phyloP scores from a whole-genome alignment of 2,888 invertebrate species.

The Meteorus colon region DNA sequence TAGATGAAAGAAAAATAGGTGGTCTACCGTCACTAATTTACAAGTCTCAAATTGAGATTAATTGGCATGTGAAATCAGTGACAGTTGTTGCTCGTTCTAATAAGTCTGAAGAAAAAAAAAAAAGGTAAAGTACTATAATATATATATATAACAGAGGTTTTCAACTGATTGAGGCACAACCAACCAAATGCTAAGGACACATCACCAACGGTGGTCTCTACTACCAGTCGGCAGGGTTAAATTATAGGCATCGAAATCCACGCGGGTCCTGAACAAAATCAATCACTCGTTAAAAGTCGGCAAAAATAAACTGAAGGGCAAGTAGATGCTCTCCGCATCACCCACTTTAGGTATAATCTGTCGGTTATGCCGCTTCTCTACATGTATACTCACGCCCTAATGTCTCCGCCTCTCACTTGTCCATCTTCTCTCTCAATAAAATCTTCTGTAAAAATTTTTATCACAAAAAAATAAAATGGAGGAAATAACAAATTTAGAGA shows the following conservation, averaged over 20 bases:
- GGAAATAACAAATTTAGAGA: not conserved
- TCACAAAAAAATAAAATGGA: not conserved
- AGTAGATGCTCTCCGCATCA: not conserved
- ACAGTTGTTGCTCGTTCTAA: slow-evolving; percentile 30
- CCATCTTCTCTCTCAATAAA: not conserved
- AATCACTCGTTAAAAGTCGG: slow-evolving; percentile 47
- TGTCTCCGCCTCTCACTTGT: slow-evolving; percentile 8
- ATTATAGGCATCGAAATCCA: slow-evolving; percentile 42
- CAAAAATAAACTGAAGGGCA: slow-evolving; percentile 29
- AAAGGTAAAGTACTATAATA: slow-evolving; percentile 28
- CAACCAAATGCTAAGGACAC: slow-evolving; percentile 14
- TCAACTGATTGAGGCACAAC: slow-evolving; percentile 9
- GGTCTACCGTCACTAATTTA: slow-evolving; percentile 41
- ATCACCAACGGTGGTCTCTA: slow-evolving; percentile 41
- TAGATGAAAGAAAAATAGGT: slow-evolving; percentile 29
- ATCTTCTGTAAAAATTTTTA: not conserved
- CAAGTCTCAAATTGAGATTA: slow-evolving; percentile 42
- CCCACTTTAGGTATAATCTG: slow-evolving; percentile 32
- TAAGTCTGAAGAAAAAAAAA: not conserved
- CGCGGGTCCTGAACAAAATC: slow-evolving; percentile 42
- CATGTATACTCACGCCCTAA: slow-evolving; percentile 15
- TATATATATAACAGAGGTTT: not conserved
- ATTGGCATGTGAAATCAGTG: slow-evolving; percentile 36
- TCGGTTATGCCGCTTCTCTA: slow-evolving; percentile 36
- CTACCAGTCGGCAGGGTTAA: slow-evolving; percentile 42